Evolutionary conservation across 2,113 vertebrate genomes (phyloP).

Genomic region (Trochalopteron elliotii): DNA sequence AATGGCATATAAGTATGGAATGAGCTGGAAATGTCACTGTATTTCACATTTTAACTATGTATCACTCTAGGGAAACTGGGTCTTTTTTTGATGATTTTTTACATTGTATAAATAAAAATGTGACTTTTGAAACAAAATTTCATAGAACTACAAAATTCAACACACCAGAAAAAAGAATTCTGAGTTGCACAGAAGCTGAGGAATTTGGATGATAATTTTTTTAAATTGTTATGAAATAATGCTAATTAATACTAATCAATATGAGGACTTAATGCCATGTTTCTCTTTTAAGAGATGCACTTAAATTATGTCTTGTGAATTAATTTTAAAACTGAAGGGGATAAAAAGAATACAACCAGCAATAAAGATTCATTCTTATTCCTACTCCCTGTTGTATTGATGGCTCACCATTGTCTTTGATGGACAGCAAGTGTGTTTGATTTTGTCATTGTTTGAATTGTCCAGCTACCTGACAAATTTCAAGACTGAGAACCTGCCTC

Average conservation of each 20-base stretch:
- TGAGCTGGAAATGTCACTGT: slow-evolving; percentile 24
- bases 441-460: neutral
- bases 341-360: neutral
- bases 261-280: neutral
- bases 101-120: neutral
- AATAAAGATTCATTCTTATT: slow-evolving; percentile 32
- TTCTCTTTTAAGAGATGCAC: neutral
- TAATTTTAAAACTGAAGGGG: neutral
- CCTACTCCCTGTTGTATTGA: neutral
- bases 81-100: neutral
- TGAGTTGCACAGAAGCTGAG: neutral
- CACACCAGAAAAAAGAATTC: neutral
- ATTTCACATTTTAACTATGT: slow-evolving; percentile 10
- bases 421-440: neutral
- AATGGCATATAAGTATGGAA: slow-evolving; percentile 8
- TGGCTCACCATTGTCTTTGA: neutral
- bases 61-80: neutral
- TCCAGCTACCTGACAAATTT: neutral
- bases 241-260: neutral
- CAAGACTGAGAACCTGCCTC: neutral
- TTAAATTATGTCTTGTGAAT: slow-evolving; percentile 8
- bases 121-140: neutral
- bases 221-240: neutral
- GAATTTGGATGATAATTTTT: neutral
- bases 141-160: neutral